phyloP scores from a whole-genome alignment of 2,113 vertebrate species.

The Silurus asotus region DNA sequence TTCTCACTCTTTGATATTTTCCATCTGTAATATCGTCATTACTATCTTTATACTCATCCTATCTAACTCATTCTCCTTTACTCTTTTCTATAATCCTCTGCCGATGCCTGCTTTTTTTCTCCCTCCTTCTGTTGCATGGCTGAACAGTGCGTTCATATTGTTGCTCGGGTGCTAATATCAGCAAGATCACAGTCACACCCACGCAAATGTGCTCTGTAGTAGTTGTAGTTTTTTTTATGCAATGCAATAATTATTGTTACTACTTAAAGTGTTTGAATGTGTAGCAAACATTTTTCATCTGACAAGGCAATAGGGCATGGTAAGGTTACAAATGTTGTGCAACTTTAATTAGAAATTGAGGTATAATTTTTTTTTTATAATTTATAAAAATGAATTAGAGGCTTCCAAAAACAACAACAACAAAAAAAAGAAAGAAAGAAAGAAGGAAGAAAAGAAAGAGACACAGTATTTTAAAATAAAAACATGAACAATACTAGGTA shows the following conservation, averaged over 20 bases:
- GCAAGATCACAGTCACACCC: background rate
- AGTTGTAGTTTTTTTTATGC: background rate
- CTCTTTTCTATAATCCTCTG: background rate
- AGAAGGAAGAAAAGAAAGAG: too few relatives aligned
- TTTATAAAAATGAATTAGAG: background rate
- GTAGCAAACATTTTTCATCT: background rate
- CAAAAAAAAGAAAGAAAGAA: background rate
- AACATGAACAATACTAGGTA: too few relatives aligned
- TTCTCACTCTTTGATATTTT: background rate
- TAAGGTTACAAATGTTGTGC: background rate
- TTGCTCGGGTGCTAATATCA: background rate
- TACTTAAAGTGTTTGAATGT: background rate
- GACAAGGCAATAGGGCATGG: background rate
- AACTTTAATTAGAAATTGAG: background rate
- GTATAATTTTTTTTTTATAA: background rate
- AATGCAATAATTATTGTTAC: background rate
- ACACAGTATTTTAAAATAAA: too few relatives aligned
- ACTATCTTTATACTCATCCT: background rate
- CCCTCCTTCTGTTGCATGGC: background rate
- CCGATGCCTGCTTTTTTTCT: background rate
- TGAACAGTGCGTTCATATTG: background rate
- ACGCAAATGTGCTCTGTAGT: background rate
- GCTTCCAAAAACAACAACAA: background rate
- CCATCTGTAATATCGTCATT: background rate
- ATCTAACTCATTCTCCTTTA: background rate